Evolutionary conservation across 2,888 invertebrate genomes (phyloP).

Genomic region (Agriopis leucophaearia): DNA sequence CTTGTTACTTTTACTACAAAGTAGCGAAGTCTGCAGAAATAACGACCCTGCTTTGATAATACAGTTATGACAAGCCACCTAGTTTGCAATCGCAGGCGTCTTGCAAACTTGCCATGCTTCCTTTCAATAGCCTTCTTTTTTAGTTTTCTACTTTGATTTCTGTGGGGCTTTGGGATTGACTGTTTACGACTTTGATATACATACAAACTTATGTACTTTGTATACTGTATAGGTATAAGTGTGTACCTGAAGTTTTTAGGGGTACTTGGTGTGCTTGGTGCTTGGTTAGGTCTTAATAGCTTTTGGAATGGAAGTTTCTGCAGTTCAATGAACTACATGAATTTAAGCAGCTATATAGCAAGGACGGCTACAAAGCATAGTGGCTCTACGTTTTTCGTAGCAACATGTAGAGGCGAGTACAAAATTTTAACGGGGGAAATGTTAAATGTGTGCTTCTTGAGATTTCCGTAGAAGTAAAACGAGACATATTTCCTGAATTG

Average conservation of each 20-base stretch:
- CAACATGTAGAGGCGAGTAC: neutral
- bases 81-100: conserved; percentile 52
- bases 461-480: too few relatives aligned
- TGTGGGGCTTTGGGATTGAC: conserved; percentile 37
- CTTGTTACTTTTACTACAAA: conserved; percentile 30
- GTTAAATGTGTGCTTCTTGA: neutral
- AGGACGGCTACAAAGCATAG: neutral
- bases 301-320: conserved; percentile 10
- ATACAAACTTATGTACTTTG: conserved; percentile 1
- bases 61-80: conserved; percentile 48
- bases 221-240: neutral
- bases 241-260: conserved; percentile 4
- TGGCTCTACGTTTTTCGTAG: neutral
- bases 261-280: conserved; percentile 14
- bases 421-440: neutral
- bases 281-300: conserved; percentile 20
- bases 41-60: conserved; percentile 61
- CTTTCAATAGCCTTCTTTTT: conserved; percentile 49
- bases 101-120: conserved; percentile 45
- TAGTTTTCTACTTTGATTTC: conserved; percentile 47
- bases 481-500: too few relatives aligned
- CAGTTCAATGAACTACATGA: conserved; percentile 19
- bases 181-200: conserved; percentile 5
- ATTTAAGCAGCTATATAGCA: conserved; percentile 1
- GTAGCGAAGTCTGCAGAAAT: conserved; percentile 48